These are phyloP conservation scores for Scopus umbretta DNA, from an alignment of 2,113 vertebrate genomes.

Conservation along the genomic window DNA sequence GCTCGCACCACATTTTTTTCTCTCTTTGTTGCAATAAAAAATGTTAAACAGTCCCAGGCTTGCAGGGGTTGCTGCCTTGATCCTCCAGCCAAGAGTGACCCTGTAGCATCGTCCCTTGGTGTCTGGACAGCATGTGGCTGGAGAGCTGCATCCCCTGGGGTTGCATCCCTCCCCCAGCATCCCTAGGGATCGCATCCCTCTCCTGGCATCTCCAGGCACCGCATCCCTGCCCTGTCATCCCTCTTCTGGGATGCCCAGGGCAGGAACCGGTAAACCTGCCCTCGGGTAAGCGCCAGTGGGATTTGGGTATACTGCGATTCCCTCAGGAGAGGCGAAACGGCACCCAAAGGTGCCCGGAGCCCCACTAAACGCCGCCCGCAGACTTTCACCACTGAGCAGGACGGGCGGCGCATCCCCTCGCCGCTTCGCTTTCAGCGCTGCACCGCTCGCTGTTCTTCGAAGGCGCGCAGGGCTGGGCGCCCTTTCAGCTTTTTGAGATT, in stretches of 20 bases:
- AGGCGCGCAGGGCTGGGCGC: not conserved
- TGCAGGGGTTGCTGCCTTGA: not conserved
- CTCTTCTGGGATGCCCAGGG: not conserved
- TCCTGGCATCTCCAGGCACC: not conserved
- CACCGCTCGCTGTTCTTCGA: constrained; percentile 67
- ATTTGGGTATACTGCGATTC: not conserved
- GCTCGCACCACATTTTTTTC: fast-evolving
- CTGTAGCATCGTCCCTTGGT: not conserved
- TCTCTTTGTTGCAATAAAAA: not conserved
- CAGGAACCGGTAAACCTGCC: not conserved
- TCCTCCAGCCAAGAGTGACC: not conserved
- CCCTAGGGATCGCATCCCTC: not conserved
- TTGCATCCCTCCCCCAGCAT: not conserved
- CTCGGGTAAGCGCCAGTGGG: fast-evolving
- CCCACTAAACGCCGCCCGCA: not conserved
- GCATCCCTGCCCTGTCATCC: not conserved
- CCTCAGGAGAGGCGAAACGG: not conserved
- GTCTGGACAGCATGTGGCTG: not conserved
- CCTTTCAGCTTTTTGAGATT: constrained; percentile 9
- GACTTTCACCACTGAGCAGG: not conserved
- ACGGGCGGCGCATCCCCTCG: not conserved
- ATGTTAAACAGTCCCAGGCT: not conserved
- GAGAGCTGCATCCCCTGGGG: not conserved
- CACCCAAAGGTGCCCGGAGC: not conserved
- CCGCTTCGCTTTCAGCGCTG: not conserved